These are phyloP conservation scores for Axea sp. DNA, from an alignment of 2,888 invertebrate genomes.

Conservation along the genomic window DNA sequence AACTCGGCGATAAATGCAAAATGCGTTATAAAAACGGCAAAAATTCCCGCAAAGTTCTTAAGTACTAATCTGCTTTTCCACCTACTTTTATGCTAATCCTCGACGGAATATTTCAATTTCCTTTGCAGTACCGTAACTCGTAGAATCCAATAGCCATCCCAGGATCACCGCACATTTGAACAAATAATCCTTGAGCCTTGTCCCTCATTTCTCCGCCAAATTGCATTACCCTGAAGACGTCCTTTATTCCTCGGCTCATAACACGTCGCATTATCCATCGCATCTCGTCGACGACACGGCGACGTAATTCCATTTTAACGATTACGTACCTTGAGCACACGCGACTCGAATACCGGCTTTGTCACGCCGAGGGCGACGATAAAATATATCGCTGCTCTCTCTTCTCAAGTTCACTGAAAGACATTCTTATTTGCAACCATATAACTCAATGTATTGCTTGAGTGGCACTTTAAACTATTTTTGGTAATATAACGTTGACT, in stretches of 20 bases:
- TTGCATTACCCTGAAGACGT: slow-evolving; percentile 54
- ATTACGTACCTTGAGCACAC: slow-evolving; percentile 59
- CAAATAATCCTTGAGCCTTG: slow-evolving; percentile 51
- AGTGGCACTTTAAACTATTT: slow-evolving; percentile 79
- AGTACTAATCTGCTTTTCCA: too few relatives aligned
- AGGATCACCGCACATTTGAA: slow-evolving; percentile 53
- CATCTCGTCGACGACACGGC: slow-evolving; percentile 42
- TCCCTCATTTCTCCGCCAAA: slow-evolving; percentile 52
- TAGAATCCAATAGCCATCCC: slow-evolving; percentile 54
- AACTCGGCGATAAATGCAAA: too few relatives aligned
- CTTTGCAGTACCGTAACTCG: slow-evolving; percentile 34
- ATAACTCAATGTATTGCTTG: slow-evolving; percentile 59
- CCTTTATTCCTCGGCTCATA: slow-evolving; percentile 53
- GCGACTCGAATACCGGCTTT: slow-evolving; percentile 64
- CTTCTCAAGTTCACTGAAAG: slow-evolving; percentile 43
- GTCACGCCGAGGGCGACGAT: slow-evolving; percentile 68
- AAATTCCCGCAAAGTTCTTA: too few relatives aligned
- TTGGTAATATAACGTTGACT: slow-evolving; percentile 78
- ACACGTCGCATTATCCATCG: slow-evolving; percentile 61
- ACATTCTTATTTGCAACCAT: slow-evolving; percentile 44
- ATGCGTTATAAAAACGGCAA: too few relatives aligned
- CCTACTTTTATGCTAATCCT: too few relatives aligned
- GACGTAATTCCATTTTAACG: slow-evolving; percentile 66
- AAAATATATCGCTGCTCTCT: slow-evolving; percentile 68
- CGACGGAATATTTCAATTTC: slow-evolving; percentile 55